phyloP scores from a whole-genome alignment of 2,113 vertebrate species.

The Cichladusa arquata region DNA sequence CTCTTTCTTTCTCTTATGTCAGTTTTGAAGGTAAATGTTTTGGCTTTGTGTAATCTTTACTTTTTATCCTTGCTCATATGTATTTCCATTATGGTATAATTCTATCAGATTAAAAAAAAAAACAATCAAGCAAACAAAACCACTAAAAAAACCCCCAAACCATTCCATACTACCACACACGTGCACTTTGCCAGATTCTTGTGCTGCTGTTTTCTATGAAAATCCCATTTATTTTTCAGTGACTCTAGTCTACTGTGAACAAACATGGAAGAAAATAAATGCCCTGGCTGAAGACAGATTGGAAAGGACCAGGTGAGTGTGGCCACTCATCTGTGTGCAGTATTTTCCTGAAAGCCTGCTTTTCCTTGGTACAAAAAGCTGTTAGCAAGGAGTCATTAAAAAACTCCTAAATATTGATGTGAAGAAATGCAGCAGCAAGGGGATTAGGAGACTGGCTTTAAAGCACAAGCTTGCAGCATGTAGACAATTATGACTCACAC shows the following conservation, averaged over 20 bases:
- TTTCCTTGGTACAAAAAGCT: not conserved
- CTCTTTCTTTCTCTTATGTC: not conserved
- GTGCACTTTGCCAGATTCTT: not conserved
- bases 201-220: not conserved
- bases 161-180: not conserved
- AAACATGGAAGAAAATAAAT: not conserved
- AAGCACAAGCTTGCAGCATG: not conserved
- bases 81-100: not conserved
- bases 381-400: not conserved
- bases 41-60: not conserved
- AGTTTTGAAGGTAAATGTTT: not conserved
- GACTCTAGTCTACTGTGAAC: not conserved
- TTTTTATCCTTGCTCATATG: not conserved
- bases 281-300: not conserved
- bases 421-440: not conserved
- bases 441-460: not conserved
- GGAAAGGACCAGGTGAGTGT: not conserved
- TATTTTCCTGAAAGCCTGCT: not conserved
- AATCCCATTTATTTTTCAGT: not conserved
- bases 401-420: not conserved
- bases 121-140: fast-evolving
- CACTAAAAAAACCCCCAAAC: fast-evolving
- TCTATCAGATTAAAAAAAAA: not conserved
- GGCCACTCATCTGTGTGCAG: fast-evolving
- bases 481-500: not conserved